These are phyloP conservation scores for Alauda arvensis DNA, from an alignment of 2,797 vertebrate genomes.

Conservation along the genomic window DNA sequence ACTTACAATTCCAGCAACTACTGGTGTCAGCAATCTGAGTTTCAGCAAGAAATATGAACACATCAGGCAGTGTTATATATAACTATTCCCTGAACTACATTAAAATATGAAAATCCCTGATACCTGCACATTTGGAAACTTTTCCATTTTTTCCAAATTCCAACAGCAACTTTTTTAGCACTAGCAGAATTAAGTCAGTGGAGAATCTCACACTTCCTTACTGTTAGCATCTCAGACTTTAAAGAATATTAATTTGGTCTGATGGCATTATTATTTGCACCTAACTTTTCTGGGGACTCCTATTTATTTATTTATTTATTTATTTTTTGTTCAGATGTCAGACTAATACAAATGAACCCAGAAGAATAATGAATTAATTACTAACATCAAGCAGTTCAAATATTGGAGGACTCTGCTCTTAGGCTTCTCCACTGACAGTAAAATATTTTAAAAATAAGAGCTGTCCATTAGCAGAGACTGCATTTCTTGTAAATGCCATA, in stretches of 20 bases:
- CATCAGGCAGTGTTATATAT: neutral
- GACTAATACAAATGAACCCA: neutral
- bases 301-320: neutral
- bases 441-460: neutral
- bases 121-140: neutral
- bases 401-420: neutral
- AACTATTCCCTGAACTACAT: neutral
- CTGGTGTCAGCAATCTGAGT: neutral
- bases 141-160: neutral
- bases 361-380: neutral
- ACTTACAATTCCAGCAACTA: neutral
- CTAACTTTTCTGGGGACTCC: neutral
- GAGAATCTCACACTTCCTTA: neutral
- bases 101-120: neutral
- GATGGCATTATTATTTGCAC: neutral
- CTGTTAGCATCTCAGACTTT: neutral
- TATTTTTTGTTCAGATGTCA: neutral
- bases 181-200: neutral
- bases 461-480: neutral
- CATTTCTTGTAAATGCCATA: neutral
- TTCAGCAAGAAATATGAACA: neutral
- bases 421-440: neutral
- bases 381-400: neutral
- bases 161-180: neutral
- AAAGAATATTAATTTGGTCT: neutral